phyloP scores from a whole-genome alignment of 2,113 vertebrate genomes.

The Corythornis cristatus region DNA sequence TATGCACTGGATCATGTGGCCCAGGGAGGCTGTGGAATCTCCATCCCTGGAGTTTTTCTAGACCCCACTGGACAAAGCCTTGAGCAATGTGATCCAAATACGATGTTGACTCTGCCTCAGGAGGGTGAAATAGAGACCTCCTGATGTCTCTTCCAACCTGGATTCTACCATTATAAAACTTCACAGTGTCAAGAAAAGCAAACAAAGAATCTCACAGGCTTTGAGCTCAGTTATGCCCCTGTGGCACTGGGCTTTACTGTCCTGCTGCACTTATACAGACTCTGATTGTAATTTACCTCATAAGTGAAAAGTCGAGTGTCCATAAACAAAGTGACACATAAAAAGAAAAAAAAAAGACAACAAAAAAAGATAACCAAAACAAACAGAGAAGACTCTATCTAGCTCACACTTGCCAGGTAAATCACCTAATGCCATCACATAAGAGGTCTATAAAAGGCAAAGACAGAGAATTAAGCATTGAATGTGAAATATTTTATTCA shows the following conservation, averaged over 20 bases:
- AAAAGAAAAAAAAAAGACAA: background rate
- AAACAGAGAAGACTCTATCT: background rate
- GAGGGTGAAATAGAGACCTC: background rate
- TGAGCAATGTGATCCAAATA: background rate
- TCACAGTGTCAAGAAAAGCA: background rate
- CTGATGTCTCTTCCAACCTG: background rate
- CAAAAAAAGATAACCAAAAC: background rate
- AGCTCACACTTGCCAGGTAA: background rate
- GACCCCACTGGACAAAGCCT: background rate
- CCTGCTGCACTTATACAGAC: background rate
- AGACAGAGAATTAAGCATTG: background rate
- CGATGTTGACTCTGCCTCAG: background rate
- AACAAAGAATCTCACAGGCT: background rate
- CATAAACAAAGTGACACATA: background rate
- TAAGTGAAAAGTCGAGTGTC: background rate
- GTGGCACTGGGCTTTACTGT: background rate
- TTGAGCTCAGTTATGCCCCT: background rate
- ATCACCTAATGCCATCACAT: background rate
- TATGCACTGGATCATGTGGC: background rate
- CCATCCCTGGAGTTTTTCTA: background rate
- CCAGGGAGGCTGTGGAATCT: background rate
- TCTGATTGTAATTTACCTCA: background rate
- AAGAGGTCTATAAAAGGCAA: background rate
- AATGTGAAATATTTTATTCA: constrained; percentile 9
- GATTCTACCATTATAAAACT: background rate